phyloP scores from a whole-genome alignment of 1,140 invertebrate species.

The Panagrolaimus sp. region DNA sequence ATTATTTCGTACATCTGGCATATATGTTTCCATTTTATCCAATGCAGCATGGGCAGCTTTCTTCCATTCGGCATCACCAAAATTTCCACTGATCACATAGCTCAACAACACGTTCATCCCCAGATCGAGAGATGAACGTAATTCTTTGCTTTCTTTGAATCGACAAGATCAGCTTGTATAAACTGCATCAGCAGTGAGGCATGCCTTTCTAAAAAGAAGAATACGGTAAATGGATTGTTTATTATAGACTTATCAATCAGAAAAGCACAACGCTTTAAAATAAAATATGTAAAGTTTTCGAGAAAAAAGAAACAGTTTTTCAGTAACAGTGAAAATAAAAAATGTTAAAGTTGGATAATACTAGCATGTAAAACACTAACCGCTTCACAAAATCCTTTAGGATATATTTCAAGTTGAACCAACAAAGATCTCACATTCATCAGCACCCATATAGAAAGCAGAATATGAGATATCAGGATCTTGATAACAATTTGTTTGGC shows the following conservation, averaged over 20 bases:
- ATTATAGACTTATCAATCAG: too few species aligned
- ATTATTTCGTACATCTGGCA: conserved; percentile 87
- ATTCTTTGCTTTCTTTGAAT: conserved; percentile 71
- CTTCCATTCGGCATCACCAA: conserved; percentile 84
- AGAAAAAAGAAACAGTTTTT: too few species aligned
- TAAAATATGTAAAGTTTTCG: too few species aligned
- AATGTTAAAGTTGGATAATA: too few species aligned
- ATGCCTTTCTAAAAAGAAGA: conserved; percentile 66
- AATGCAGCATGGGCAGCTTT: conserved; percentile 69
- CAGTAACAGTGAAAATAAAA: too few species aligned
- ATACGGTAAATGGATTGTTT: neutral
- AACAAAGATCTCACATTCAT: conserved; percentile 74
- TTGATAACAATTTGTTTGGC: conserved; percentile 98
- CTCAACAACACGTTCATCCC: conserved; percentile 96
- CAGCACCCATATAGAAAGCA: conserved; percentile 46
- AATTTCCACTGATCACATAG: conserved; percentile 98
- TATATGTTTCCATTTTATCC: conserved; percentile 75
- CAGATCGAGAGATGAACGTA: conserved; percentile 93
- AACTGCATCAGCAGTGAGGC: conserved; percentile 85
- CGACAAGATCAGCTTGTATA: conserved; percentile 74
- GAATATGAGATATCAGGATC: conserved; percentile 76
- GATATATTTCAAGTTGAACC: conserved; percentile 79
- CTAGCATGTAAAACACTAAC: conserved; percentile 59
- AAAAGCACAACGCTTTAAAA: too few species aligned
- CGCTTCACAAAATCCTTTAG: conserved; percentile 93